phyloP scores from a whole-genome alignment of 1,140 invertebrate species.

The Brachionus sp. region DNA sequence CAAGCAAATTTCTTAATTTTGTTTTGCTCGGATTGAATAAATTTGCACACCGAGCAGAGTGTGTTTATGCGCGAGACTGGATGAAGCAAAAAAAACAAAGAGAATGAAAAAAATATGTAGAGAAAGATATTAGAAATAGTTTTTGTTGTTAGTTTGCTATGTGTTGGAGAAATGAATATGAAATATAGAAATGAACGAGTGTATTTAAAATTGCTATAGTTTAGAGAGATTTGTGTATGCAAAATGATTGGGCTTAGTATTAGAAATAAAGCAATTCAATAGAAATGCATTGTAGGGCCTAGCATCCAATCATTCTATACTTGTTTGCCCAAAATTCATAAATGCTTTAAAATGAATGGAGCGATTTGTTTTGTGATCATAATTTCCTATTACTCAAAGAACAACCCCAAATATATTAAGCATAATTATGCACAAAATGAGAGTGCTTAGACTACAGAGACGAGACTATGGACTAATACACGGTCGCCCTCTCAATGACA shows the following conservation, averaged over 20 bases:
- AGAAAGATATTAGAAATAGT: neutral
- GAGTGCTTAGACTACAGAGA: neutral
- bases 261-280: neutral
- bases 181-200: conserved; percentile 9
- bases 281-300: neutral
- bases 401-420: neutral
- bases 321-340: neutral
- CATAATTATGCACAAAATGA: neutral
- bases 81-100: neutral
- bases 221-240: neutral
- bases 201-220: conserved; percentile 10
- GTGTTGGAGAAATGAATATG: conserved; percentile 1
- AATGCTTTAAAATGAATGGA: neutral
- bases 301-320: neutral
- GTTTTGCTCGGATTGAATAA: neutral
- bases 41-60: neutral
- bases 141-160: neutral
- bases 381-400: neutral
- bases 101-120: neutral
- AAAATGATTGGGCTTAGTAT: conserved; percentile 2
- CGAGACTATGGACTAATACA: neutral
- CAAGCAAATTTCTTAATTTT: neutral
- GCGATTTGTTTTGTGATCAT: neutral
- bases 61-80: neutral
- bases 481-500: neutral